Conservation (phyloP, 37 sponge, comb jelly and placozoan species). For the Geodia barretti region DNA sequence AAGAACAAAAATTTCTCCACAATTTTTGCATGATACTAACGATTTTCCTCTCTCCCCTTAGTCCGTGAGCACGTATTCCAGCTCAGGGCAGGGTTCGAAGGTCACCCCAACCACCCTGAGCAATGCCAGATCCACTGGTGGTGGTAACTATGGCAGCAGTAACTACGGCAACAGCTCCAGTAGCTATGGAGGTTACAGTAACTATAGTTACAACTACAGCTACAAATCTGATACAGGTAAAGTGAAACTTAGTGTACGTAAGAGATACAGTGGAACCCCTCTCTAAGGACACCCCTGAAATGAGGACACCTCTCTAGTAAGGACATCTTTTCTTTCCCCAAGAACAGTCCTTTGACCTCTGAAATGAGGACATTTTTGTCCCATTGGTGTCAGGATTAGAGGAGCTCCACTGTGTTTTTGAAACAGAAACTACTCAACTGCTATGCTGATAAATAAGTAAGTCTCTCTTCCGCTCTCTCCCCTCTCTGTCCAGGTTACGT, state of each 20-base stretch:
- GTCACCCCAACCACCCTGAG: conserved; percentile 7
- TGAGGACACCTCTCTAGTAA: no score
- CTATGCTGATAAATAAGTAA: background rate
- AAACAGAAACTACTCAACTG: background rate
- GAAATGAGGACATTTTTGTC: no score
- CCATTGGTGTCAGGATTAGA: no score
- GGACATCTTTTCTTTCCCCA: no score
- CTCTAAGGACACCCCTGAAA: no score
- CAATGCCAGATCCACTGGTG: background rate
- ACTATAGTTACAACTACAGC: conserved; percentile 21
- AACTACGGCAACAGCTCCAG: background rate
- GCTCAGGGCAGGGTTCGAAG: background rate
- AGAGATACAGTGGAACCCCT: background rate
- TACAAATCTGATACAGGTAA: conserved; percentile 55
- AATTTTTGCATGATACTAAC: no score
- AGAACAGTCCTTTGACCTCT: no score
- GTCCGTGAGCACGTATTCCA: background rate
- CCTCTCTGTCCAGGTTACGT: conserved; percentile 62
- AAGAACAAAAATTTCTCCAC: no score
- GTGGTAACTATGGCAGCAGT: background rate
- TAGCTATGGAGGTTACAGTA: background rate
- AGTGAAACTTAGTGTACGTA: no score
- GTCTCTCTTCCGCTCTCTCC: background rate
- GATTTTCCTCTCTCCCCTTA: conserved; percentile 4
- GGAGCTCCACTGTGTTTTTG: background rate